Percentiles rank a stretch among this genome's conserved stretches.
Conservation (phyloP, 2,797 vertebrate genomes). For the Lithobates pipiens region DNA sequence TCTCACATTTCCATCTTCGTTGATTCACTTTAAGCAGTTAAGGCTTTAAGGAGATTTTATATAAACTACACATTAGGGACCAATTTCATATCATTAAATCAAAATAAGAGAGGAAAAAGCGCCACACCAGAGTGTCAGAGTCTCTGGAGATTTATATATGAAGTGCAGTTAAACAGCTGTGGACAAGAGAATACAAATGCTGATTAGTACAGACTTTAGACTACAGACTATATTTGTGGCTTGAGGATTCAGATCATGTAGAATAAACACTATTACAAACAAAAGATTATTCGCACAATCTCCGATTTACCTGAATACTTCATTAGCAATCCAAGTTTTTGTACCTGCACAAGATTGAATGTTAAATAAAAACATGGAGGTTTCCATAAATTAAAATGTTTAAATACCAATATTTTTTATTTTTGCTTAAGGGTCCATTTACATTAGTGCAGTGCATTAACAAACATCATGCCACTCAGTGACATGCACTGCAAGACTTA, state of each 20-base stretch:
- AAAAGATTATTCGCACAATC: background rate
- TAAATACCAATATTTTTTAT: no score
- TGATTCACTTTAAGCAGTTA: background rate
- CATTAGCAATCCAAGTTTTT: no score
- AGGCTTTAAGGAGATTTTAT: background rate
- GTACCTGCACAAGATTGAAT: no score
- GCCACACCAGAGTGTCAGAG: background rate
- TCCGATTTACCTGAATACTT: background rate
- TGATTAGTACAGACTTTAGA: background rate
- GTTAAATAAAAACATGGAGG: no score
- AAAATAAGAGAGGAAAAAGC: background rate
- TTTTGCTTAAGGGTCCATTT: no score
- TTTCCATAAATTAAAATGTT: no score
- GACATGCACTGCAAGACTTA: no score
- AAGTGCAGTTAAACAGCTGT: background rate
- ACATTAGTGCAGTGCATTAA: no score
- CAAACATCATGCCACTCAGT: no score
- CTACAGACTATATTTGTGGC: background rate
- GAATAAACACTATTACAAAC: background rate
- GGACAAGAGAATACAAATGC: background rate
- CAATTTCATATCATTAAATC: background rate
- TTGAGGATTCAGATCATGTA: background rate
- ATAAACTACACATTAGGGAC: background rate
- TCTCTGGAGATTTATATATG: background rate
- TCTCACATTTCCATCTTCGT: background rate